Percentiles rank a stretch among this genome's conserved stretches.
Evolutionary conservation across 1,140 invertebrate species (phyloP).

Genomic region (Cydia strobilella): DNA sequence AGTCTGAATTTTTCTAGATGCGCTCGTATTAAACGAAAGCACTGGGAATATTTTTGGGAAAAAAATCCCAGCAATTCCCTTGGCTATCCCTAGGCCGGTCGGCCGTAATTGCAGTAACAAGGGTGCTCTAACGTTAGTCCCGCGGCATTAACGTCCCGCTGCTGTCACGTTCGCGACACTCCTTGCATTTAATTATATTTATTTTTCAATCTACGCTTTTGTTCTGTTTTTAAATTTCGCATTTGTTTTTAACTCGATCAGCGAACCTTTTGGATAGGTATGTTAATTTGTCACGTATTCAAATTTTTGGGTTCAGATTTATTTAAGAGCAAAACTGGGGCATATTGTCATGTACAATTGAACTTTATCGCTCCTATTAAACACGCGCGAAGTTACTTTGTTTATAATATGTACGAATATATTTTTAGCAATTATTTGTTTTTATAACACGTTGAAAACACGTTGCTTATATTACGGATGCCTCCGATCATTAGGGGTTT

Average conservation of each 20-base stretch:
- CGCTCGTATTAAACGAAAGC: too few relatives aligned
- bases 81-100: conserved; percentile 27
- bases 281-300: conserved; percentile 32
- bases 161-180: conserved; percentile 51
- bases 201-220: conserved; percentile 56
- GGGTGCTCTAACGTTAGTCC: conserved; percentile 68
- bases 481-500: background rate
- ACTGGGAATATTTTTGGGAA: background rate
- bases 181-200: conserved; percentile 62
- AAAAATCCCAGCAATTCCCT: background rate
- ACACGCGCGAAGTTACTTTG: background rate
- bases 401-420: background rate
- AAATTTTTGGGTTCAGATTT: conserved; percentile 32
- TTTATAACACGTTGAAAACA: background rate
- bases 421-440: background rate
- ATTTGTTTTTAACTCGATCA: conserved; percentile 32
- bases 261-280: conserved; percentile 26
- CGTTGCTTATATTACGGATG: background rate
- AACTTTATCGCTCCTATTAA: conserved; percentile 1
- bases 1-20: too few relatives aligned
- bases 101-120: conserved; percentile 70
- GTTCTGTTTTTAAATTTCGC: conserved; percentile 32
- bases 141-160: conserved; percentile 59
- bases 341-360: background rate
- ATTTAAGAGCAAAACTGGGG: conserved; percentile 14